Evolutionary conservation across 1,140 invertebrate genomes (phyloP), one percentile per base, ranked within the genome.

Genomic region (Caligus rogercresseyi): DNA sequence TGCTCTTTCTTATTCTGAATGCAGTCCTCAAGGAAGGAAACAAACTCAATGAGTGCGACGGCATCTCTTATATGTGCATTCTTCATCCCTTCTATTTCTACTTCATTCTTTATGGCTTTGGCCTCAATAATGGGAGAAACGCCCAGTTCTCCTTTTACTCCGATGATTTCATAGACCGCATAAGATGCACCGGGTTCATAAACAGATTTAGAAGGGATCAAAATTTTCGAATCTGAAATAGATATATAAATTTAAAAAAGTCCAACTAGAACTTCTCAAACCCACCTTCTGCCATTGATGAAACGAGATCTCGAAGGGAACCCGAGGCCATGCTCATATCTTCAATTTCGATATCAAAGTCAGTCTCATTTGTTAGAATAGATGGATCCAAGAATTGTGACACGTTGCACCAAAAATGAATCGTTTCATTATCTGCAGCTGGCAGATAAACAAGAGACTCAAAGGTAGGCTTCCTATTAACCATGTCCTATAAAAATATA

Each of bases 21-120:
- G 4, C 71, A 2, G 23, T 81, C 75, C 72, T 96, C 88, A 63
- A 98, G 74, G 75, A 90, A 92, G 26, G 82, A 79, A 54, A 96
- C 78, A 66, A 89, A 87, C 69, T 94, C 86, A 70, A 89, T 91
- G 72, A 97, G 80, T 0, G 91, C 91, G 0, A 89, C 88, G 15
- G 85, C 89, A 31, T 90, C 87, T 60, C 81, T 74, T 11, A 89
- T 71, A 72, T 95, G 87, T 2, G 91, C 86, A 56, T 60, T 14
- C 20, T 31, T 53, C 60, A 62, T 62, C 20, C 60, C 60, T 52
- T 62, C 16, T 23, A 21, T 26, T 26, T 62, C 52, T 14, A 52
- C 31, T 14, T 16, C 13, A 62, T 62, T 62, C 21, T 62, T 62
- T 13, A 62, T 62, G n/a, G 26, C n/a, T 24, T 62, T 62, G 18